Base-by-base conservation (phyloP, 2,888 invertebrate species). In the Spisula solida region DNA sequence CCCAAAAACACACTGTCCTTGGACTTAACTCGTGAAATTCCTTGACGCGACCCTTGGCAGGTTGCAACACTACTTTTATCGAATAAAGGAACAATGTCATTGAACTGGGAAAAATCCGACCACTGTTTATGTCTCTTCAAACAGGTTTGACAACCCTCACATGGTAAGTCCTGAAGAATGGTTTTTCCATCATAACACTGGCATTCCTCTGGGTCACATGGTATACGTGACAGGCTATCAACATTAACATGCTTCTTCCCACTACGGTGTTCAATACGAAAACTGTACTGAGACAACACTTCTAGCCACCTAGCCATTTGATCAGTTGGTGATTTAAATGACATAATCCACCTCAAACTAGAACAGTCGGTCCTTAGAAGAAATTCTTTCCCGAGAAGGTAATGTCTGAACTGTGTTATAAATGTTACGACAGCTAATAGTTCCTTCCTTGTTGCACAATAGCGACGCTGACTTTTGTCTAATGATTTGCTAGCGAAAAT, bases 401-500 rank as follows among this genome's bases (percentile, higher is more conserved):
- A 90, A 41, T 81, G 85, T 60, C 87, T 82, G 80, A 92, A 91
- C 47, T 88, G 87, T 20, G 88, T 85, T 10, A 88, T 81, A 70
- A 90, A 87, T n/a, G 87, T 85, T 31, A 92, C 86, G 2, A 90
- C 88, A 1, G 89, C 89, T 48, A 90, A 79, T 12, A 92, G 82
- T 48, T 92, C 91, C 48, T 82, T 70, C 29, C 87, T 79, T 6
- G 92, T 91, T 1, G 81, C 87, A 83, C 90, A 92, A 82, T 93
- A 92, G 16, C 80, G 34, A 10, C 88, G 82, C 51, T 91, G 88
- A 47, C 31, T 29, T 70, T 86, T 90, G 16, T 81, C 78, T 16
- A 92, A 41, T n/a, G 90, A 87, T 56, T 90, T 90, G 81, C 91
- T 91, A 6, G 88, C 89, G 75, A 82, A 92, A 51, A 85, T 55